Conservation (phyloP, 2,797 vertebrate species). For the Enteromius radiatus region DNA sequence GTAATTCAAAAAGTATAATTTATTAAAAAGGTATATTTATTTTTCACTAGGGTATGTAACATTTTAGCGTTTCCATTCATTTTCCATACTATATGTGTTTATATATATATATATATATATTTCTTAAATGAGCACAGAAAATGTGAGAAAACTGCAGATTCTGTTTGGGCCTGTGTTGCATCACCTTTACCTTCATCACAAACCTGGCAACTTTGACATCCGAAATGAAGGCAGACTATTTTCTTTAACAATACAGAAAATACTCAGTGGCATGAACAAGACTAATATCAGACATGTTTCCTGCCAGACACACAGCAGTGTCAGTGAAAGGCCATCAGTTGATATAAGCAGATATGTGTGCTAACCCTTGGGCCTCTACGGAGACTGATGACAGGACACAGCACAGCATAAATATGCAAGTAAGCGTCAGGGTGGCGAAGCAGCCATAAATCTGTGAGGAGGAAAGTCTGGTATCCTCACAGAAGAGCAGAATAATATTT, state of each 20-base stretch:
- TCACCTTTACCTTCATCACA: background rate
- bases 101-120: too few species aligned
- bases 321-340: constrained; percentile 63
- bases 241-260: background rate
- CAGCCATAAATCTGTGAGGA: constrained; percentile 70
- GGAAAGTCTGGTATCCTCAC: constrained; percentile 42
- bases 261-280: constrained; percentile 20
- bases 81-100: background rate
- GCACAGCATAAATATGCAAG: constrained; percentile 71
- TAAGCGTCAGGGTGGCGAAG: constrained; percentile 62
- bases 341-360: constrained; percentile 71
- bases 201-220: background rate
- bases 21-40: too few species aligned
- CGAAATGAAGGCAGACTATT: background rate
- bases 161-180: background rate
- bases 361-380: constrained; percentile 72
- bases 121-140: background rate
- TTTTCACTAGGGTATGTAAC: background rate
- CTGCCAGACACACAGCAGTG: constrained; percentile 23
- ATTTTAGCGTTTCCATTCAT: background rate
- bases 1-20: too few species aligned
- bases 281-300: constrained; percentile 43
- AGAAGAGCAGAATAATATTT: constrained; percentile 43
- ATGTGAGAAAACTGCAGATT: background rate
- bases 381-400: constrained; percentile 73